These are phyloP conservation scores for Nysson spinosus DNA, from an alignment of 2,888 invertebrate species.

Conservation along the genomic window DNA sequence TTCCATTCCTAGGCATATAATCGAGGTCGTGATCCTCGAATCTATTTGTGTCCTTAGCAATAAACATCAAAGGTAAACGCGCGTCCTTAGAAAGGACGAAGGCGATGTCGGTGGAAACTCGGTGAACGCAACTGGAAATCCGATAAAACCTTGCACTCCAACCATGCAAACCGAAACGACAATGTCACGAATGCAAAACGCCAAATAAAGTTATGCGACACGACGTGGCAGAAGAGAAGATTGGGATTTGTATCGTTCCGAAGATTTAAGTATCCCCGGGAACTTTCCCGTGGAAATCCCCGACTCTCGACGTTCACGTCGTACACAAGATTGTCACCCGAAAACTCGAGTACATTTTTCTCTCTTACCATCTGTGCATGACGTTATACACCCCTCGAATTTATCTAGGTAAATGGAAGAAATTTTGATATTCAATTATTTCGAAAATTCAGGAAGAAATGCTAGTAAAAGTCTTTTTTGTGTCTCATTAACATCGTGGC, in stretches of 20 bases:
- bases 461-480: too few species aligned
- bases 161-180: slow-evolving; percentile 3
- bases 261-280: neutral
- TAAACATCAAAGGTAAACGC: neutral
- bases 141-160: slow-evolving; percentile 9
- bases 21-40: neutral
- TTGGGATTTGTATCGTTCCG: neutral
- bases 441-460: too few species aligned
- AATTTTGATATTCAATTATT: too few species aligned
- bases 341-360: too few species aligned
- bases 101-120: neutral
- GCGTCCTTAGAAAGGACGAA: neutral
- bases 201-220: neutral
- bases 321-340: too few species aligned
- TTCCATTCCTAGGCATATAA: neutral
- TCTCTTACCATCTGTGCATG: too few species aligned
- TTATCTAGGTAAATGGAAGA: too few species aligned
- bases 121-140: slow-evolving; percentile 8
- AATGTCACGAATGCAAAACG: slow-evolving; percentile 1
- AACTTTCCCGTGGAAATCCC: neutral
- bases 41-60: slow-evolving; percentile 5
- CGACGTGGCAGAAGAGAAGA: neutral
- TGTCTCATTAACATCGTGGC: too few species aligned
- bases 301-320: too few species aligned
- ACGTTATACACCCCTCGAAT: too few species aligned